These are phyloP conservation scores for Onychorhynchus coronatus DNA, from an alignment of 2,113 vertebrate species.

Conservation along the genomic window DNA sequence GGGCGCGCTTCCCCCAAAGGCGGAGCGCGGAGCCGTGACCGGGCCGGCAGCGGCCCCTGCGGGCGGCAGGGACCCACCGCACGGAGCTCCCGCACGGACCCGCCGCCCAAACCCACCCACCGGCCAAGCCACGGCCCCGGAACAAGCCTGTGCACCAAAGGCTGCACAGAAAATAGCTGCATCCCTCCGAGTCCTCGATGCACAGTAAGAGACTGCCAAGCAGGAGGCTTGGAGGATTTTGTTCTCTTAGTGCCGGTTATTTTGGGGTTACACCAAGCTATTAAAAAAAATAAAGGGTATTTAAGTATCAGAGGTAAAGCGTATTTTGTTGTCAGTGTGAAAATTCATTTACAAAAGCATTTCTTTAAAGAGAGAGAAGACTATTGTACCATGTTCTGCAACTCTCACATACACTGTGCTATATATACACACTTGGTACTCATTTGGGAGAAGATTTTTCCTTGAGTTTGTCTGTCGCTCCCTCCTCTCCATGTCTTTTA, in stretches of 20 bases:
- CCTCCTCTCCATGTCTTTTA: background rate
- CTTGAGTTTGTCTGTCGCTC: background rate
- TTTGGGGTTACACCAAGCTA: background rate
- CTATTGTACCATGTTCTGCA: background rate
- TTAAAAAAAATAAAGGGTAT: background rate
- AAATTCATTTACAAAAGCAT: background rate
- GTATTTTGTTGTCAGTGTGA: background rate
- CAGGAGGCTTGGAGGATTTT: background rate
- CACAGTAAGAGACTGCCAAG: background rate
- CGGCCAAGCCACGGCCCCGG: background rate
- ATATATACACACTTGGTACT: background rate
- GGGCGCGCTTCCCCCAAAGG: background rate
- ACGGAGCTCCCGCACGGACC: background rate
- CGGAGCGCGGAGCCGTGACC: background rate
- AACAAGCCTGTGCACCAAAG: background rate
- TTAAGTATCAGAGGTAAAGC: background rate
- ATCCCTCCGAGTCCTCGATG: rapidly evolving
- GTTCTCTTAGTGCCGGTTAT: background rate
- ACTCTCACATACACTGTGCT: background rate
- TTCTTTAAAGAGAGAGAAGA: background rate
- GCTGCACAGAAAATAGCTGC: background rate
- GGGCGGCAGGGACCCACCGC: background rate
- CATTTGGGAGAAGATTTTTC: background rate
- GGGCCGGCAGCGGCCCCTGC: background rate
- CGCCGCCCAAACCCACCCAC: background rate